Evolutionary conservation across 1,140 invertebrate genomes (phyloP), one percentile per base, ranked within the genome.

Genomic region (Anoplophora glabripennis): DNA sequence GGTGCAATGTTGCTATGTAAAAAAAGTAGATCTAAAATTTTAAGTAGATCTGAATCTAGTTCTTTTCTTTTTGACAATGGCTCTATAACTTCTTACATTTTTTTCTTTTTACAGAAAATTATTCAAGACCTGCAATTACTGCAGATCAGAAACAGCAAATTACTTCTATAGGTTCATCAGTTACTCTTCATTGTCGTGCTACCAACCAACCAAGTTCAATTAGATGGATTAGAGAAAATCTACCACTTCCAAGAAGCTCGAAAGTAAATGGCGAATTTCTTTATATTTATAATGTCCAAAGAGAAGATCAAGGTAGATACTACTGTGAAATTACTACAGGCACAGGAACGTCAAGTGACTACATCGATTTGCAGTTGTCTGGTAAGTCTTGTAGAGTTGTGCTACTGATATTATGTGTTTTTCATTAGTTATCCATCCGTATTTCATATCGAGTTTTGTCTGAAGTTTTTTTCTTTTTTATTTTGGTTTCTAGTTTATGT

Each of bases 281-380:
- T 63, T 74, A 63, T 59, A 78, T 86, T 41, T 65, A 66, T 59
- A 67, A 81, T 46, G 77, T 88, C 1, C 78, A 78, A 60, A 74
- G 76, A 14, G 79, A 83, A 38, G 87, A 92, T 69, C 79, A 79
- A 59, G 89, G 89, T 49, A 79, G 79, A 62, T 92, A 92, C 69
- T 82, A 85, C 53, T 90, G 89, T 73, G 77, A 84, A 61, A 79
- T 84, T 14, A 72, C 77, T 41, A 79, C 78, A 11, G 73, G 79
- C 18, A 79, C 80, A 45, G 75, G 78, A 36, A 71, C 75, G 49
- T 79, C 79, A 44, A 77, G 71, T 53, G 86, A 86, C 74, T 87
- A 83, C 74, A 80, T 89, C 72, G 82, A 88, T 67, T 78, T 89
- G 21, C 79, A 77, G 62, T 82, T 89, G 40, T 79, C 81, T 72